Evolutionary conservation across 2,113 vertebrate species (phyloP).

Genomic region (Osmerus eperlanus): DNA sequence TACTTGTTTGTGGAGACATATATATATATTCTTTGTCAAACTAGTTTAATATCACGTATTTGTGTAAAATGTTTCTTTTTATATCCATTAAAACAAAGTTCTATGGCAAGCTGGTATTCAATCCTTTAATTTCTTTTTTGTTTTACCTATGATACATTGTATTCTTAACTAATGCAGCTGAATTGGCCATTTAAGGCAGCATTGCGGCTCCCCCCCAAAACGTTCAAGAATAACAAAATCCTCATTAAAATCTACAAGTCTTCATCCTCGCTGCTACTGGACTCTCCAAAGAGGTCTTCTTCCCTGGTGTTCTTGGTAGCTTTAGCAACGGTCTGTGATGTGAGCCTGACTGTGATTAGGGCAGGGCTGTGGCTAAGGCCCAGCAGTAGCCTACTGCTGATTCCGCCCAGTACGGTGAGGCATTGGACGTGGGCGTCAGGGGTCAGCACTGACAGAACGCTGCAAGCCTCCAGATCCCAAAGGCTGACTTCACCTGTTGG

Average conservation of each 20-base stretch:
- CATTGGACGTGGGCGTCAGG: conserved; percentile 53
- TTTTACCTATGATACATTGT: not conserved
- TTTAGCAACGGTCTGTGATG: conserved; percentile 35
- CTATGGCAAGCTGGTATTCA: not conserved
- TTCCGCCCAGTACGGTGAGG: conserved; percentile 32
- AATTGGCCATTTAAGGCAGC: not conserved
- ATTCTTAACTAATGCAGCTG: not conserved
- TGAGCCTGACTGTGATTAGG: conserved; percentile 32
- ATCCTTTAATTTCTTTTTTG: conserved; percentile 4
- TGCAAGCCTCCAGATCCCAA: conserved; percentile 54
- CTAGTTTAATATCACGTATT: not conserved
- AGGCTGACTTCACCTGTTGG: conserved; percentile 36
- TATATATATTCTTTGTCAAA: conserved; percentile 27
- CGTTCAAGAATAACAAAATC: not conserved
- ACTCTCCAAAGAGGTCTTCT: conserved; percentile 57
- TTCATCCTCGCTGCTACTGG: conserved; percentile 62
- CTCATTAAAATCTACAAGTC: not conserved
- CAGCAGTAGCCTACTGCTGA: conserved; percentile 46
- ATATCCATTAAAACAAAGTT: conserved; percentile 57
- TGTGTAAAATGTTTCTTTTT: conserved; percentile 53
- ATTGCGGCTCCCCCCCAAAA: too few relatives aligned
- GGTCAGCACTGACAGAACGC: conserved; percentile 50
- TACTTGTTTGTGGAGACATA: conserved; percentile 29
- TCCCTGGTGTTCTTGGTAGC: conserved; percentile 2
- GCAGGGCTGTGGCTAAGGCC: conserved; percentile 57